phyloP scores from a whole-genome alignment of 2,888 invertebrate genomes.

The Serrognathus titanus region DNA sequence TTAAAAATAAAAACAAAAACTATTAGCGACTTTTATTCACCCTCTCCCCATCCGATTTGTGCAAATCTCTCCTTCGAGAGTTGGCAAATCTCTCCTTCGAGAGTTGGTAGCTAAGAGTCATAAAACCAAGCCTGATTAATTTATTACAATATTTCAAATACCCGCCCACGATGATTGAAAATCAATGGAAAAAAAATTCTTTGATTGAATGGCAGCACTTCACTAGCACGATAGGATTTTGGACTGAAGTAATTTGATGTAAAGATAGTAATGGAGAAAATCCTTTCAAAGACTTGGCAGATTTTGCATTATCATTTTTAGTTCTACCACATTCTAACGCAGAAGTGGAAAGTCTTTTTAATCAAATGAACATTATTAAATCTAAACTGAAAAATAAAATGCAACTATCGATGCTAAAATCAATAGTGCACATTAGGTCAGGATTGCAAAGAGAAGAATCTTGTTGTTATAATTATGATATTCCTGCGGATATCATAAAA shows the following conservation, averaged over 20 bases:
- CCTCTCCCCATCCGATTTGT: no score
- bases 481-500: no score
- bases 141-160: neutral
- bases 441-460: no score
- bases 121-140: neutral
- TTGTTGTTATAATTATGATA: no score
- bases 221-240: neutral
- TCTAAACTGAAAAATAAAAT: no score
- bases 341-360: neutral
- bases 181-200: neutral
- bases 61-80: no score
- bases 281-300: neutral
- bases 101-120: neutral
- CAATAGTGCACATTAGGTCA: no score
- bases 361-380: neutral
- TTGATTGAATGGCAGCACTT: neutral
- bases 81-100: fast-evolving
- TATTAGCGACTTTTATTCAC: no score
- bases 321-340: neutral
- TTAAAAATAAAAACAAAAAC: no score
- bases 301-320: neutral
- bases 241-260: neutral
- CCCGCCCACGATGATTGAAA: neutral
- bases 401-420: no score
- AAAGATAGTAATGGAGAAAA: neutral